Conservation (phyloP, 2,113 vertebrate species). For the Thymallus thymallus region DNA sequence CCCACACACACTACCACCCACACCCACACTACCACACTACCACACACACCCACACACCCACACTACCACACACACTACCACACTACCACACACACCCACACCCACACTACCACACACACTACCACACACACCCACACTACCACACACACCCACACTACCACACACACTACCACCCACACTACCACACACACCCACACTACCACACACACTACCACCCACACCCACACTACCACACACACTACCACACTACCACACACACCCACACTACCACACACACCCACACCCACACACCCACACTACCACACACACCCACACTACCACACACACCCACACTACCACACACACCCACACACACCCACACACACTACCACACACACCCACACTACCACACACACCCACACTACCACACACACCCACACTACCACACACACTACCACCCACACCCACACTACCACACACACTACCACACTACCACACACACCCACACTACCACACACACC, state of each 20-base stretch:
- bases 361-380: slow-evolving; percentile 14
- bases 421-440: slow-evolving; percentile 26
- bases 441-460: slow-evolving; percentile 22
- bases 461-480: too few relatives aligned
- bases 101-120: slow-evolving; percentile 24
- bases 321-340: slow-evolving; percentile 17
- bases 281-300: slow-evolving; percentile 14
- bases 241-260: slow-evolving; percentile 18
- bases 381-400: slow-evolving; percentile 25
- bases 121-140: too few relatives aligned
- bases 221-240: slow-evolving; percentile 24
- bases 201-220: slow-evolving; percentile 24
- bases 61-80: slow-evolving; percentile 25
- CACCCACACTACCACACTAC: slow-evolving; percentile 14
- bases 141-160: slow-evolving; percentile 18
- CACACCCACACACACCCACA: too few relatives aligned
- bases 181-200: slow-evolving; percentile 13
- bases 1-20: too few relatives aligned
- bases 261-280: slow-evolving; percentile 24
- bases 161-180: too few relatives aligned
- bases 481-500: slow-evolving; percentile 24
- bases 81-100: too few relatives aligned
- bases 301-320: slow-evolving; percentile 31
- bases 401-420: slow-evolving; percentile 13
- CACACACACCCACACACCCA: slow-evolving; percentile 25